These are phyloP conservation scores for Phengaris alcon DNA, from an alignment of 2,888 invertebrate genomes.

Conservation along the genomic window DNA sequence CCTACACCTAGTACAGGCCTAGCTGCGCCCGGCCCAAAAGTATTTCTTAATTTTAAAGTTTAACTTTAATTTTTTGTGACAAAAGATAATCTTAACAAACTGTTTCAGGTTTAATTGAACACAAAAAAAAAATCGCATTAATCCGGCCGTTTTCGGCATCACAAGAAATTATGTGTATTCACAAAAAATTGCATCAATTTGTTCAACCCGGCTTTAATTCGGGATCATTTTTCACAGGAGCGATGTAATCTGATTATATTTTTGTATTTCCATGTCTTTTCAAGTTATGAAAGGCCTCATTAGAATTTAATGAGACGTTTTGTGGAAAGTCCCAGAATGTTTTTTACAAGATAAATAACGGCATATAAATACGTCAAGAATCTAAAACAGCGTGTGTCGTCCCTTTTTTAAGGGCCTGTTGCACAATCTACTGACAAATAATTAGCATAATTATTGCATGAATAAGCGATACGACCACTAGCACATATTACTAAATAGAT, in stretches of 20 bases:
- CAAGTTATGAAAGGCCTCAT: conserved; percentile 15
- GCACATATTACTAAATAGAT: too few relatives aligned
- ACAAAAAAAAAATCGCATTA: conserved; percentile 7
- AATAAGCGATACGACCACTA: too few relatives aligned
- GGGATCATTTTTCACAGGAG: conserved; percentile 19
- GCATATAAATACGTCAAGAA: neutral
- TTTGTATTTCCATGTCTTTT: conserved; percentile 16
- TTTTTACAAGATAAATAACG: neutral
- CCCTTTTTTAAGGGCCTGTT: too few relatives aligned
- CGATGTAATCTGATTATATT: conserved; percentile 19
- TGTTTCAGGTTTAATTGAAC: neutral
- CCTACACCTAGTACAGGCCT: too few relatives aligned
- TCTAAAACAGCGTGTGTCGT: too few relatives aligned
- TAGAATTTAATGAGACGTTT: conserved; percentile 24
- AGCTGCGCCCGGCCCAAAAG: too few relatives aligned
- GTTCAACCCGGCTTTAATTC: conserved; percentile 23
- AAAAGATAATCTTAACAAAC: neutral
- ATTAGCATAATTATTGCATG: too few relatives aligned
- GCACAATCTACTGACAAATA: too few relatives aligned
- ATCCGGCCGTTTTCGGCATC: neutral
- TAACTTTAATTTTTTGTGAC: neutral
- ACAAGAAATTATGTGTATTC: conserved; percentile 26
- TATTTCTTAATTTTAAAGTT: neutral
- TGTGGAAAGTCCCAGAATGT: neutral
- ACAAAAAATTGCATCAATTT: conserved; percentile 29